Base-by-base conservation (phyloP, 2,888 invertebrate species). In the Cosmia trapezina region DNA sequence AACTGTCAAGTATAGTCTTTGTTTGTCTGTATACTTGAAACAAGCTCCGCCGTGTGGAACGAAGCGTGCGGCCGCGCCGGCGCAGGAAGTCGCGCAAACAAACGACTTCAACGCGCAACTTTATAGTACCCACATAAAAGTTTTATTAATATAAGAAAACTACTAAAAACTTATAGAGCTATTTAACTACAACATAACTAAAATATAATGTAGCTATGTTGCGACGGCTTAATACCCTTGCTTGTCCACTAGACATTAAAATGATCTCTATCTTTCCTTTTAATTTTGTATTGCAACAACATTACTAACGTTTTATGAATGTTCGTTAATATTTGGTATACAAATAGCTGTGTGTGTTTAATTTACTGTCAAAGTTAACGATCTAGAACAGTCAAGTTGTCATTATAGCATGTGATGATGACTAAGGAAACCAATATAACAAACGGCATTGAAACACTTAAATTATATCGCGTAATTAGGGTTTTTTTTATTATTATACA, bases 1-100 rank as follows among this genome's bases (percentile, higher is more conserved):
- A 68, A 65, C 57, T 57, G 41, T 70, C 80, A 78, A 67, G 53
- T 41, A 43, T 9, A 62, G 47, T 59, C 67, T 75, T 78, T 79
- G 70, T 82, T 67, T 75, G n/a, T 51, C n/a, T 51, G 70, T 70
- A 14, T 41, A 70, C 69, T 81, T 74, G 66, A 71, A 73, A 51
- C 62, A 62, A 70, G 14, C 61, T 56, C 83, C 63, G 63, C 73
- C 85, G 82, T 85, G 90, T 88, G 90, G 89, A 92, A 89, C 91
- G 89, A 83, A 84, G 83, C 92, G 88, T 89, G 87, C n/a, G n/a
- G n/a, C n/a, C n/a, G n/a, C 86, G 83, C 86, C 70, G 43, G 82
- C 87, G 83, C 89, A 88, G 91, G 90, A 89, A 89, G 79, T 83
- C 78, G 73, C 60, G n/a, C 64, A 63, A 73, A 65, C 73, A 74